These are phyloP conservation scores for Amazona ochrocephala DNA, from an alignment of 2,797 vertebrate genomes.

Conservation along the genomic window DNA sequence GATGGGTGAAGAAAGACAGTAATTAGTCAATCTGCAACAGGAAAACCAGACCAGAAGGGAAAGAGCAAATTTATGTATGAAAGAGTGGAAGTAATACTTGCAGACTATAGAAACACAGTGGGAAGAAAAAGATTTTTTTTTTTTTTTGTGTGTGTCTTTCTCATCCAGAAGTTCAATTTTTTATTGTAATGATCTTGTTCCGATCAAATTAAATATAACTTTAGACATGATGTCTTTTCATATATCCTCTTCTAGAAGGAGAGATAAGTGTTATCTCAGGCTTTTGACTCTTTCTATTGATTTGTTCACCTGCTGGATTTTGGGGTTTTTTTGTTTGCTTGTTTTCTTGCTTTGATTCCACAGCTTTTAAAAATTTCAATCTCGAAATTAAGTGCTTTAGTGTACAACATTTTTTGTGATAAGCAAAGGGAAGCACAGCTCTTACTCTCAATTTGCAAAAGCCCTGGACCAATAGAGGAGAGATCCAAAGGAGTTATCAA, in stretches of 20 bases:
- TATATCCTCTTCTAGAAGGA: background rate
- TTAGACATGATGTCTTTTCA: background rate
- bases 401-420: background rate
- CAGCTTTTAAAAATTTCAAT: background rate
- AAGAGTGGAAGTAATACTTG: background rate
- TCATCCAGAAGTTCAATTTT: background rate
- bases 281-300: background rate
- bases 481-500: background rate
- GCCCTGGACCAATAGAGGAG: fast-evolving
- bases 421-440: background rate
- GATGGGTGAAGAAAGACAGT: background rate
- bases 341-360: background rate
- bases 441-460: background rate
- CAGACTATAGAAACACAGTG: background rate
- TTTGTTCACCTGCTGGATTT: background rate
- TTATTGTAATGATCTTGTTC: background rate
- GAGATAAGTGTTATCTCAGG: background rate
- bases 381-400: background rate
- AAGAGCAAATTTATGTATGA: background rate
- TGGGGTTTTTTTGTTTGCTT: background rate
- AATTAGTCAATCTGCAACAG: background rate
- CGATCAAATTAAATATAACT: background rate
- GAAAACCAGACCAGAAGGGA: background rate
- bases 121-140: background rate
- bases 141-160: background rate